Evolutionary conservation across 2,113 vertebrate genomes (phyloP).

Genomic region (Tiliqua scincoides): DNA sequence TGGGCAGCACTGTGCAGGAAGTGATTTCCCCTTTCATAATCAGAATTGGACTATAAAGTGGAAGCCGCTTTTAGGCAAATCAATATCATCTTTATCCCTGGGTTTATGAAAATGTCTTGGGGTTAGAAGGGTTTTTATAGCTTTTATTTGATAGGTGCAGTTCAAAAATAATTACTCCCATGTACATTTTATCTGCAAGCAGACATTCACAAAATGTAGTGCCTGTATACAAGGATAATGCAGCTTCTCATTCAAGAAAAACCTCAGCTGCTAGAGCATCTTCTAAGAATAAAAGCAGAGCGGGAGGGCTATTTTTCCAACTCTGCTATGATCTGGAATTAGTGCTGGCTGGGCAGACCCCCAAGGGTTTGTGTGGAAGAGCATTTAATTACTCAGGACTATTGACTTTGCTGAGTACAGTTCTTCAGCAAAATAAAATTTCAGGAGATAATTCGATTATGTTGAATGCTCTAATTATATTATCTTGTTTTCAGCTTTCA

Average conservation of each 20-base stretch:
- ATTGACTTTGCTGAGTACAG: conserved; percentile 33
- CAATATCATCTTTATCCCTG: conserved; percentile 26
- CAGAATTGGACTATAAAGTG: conserved; percentile 4
- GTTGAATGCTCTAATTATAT: neutral
- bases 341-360: rapidly evolving
- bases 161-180: conserved; percentile 24
- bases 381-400: conserved; percentile 27
- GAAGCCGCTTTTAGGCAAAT: conserved; percentile 21
- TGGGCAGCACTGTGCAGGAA: conserved; percentile 23
- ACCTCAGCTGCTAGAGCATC: conserved; percentile 13
- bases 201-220: conserved; percentile 27
- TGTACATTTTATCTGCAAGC: neutral
- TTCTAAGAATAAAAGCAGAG: conserved; percentile 12
- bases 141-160: conserved; percentile 18
- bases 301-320: neutral
- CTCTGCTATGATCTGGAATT: neutral
- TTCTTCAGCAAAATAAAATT: conserved; percentile 45
- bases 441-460: conserved; percentile 40
- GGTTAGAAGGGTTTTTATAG: neutral
- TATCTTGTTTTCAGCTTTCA: neutral
- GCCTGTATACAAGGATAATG: neutral
- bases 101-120: conserved; percentile 5
- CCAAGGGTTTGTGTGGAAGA: conserved; percentile 8
- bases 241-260: neutral
- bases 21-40: conserved; percentile 29